phyloP scores from a whole-genome alignment of 2,797 vertebrate genomes.

The Ctenosaura bakeri region DNA sequence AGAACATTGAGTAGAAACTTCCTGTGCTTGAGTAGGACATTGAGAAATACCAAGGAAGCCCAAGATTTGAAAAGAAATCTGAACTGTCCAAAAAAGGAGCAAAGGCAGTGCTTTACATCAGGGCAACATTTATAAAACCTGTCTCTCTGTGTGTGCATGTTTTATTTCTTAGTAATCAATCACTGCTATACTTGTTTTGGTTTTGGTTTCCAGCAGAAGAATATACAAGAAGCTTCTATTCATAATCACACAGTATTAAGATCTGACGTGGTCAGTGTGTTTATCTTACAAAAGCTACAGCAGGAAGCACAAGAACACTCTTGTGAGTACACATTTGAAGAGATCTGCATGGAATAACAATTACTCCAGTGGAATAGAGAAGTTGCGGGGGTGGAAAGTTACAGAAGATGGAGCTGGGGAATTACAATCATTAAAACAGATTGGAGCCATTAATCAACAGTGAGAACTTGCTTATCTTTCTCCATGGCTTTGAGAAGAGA shows the following conservation, averaged over 20 bases:
- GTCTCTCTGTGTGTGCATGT: slow-evolving; percentile 35
- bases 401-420: slow-evolving; percentile 61
- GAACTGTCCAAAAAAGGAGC: not conserved
- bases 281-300: slow-evolving; percentile 58
- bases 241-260: slow-evolving; percentile 38
- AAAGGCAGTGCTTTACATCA: slow-evolving; percentile 15
- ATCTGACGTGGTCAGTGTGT: slow-evolving; percentile 55
- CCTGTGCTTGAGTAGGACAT: no score
- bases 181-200: slow-evolving; percentile 54
- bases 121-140: slow-evolving; percentile 45
- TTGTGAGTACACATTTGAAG: slow-evolving; percentile 68
- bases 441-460: slow-evolving; percentile 61
- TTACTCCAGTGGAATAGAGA: slow-evolving; percentile 59
- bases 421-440: slow-evolving; percentile 67
- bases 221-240: slow-evolving; percentile 60
- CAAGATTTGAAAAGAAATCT: not conserved
- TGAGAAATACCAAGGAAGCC: not conserved
- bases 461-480: slow-evolving; percentile 40
- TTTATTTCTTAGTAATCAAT: slow-evolving; percentile 59
- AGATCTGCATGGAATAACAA: slow-evolving; percentile 70
- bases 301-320: slow-evolving; percentile 60
- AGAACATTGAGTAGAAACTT: not conserved
- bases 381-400: slow-evolving; percentile 71
- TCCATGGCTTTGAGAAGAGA: not conserved
- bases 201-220: slow-evolving; percentile 1